phyloP scores from a whole-genome alignment of 2,113 vertebrate species.

The Mohoua ochrocephala region DNA sequence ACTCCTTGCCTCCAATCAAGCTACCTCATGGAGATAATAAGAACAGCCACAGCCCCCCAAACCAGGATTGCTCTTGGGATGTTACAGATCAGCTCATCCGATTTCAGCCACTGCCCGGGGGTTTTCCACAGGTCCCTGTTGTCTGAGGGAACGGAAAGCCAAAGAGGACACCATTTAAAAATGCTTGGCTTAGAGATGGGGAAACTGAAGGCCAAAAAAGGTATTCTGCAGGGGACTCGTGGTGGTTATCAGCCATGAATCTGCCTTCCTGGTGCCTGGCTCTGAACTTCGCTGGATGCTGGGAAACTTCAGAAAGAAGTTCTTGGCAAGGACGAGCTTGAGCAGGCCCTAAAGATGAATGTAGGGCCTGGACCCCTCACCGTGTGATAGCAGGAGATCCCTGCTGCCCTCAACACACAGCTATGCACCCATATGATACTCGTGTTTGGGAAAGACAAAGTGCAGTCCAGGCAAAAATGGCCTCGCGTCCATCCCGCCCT shows the following conservation, averaged over 20 bases:
- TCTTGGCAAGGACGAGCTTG: neutral
- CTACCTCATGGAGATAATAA: neutral
- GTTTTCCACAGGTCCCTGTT: neutral
- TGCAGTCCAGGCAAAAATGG: neutral
- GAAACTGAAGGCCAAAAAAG: neutral
- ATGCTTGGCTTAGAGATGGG: neutral
- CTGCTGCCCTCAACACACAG: neutral
- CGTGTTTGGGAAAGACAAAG: neutral
- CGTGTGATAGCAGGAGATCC: neutral
- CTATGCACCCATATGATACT: neutral
- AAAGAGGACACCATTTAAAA: neutral
- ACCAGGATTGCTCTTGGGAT: neutral
- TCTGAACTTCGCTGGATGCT: neutral
- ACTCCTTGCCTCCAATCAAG: neutral
- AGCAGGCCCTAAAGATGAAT: neutral
- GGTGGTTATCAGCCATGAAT: neutral
- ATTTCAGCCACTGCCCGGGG: neutral
- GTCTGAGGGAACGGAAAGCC: neutral
- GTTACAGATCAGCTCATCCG: neutral
- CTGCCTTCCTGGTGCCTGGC: neutral
- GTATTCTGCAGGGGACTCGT: neutral
- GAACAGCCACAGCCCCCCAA: neutral
- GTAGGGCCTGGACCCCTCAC: neutral
- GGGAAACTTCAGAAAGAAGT: neutral
- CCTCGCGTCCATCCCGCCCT: neutral